Conservation (phyloP, 2,888 invertebrate species). For the Brachyptera risi region DNA sequence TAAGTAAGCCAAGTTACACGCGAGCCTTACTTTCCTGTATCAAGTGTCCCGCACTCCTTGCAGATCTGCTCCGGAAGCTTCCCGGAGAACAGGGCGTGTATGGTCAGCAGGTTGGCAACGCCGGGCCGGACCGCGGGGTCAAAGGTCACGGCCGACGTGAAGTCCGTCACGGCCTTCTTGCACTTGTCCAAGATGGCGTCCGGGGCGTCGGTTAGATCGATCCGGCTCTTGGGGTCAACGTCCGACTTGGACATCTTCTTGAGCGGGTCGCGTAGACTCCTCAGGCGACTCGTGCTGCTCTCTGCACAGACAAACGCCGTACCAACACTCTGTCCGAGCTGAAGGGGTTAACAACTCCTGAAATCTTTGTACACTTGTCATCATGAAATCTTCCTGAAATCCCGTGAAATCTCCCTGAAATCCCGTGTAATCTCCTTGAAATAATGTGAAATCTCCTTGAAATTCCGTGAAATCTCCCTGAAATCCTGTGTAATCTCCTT, state of each 20-base stretch:
- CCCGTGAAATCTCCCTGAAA: no score
- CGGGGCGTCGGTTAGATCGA: constrained; percentile 72
- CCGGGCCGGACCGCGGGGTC: constrained; percentile 77
- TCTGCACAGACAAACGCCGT: no score
- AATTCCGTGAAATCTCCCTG: no score
- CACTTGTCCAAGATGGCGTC: constrained; percentile 67
- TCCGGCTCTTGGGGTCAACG: constrained; percentile 67
- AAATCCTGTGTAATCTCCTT: no score
- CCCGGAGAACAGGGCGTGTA: constrained; percentile 73
- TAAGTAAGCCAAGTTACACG: no score
- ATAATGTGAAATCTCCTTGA: no score
- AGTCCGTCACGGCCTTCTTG: constrained; percentile 89
- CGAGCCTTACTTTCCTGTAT: constrained; percentile 65
- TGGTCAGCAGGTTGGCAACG: constrained; percentile 81
- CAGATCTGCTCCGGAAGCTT: constrained; percentile 64
- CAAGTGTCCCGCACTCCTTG: constrained; percentile 57
- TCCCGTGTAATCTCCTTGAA: no score
- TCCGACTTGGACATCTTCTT: constrained; percentile 99
- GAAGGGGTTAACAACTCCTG: no score
- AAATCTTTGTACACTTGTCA: no score
- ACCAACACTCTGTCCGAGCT: no score
- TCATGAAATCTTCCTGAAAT: no score
- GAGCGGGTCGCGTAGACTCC: constrained; percentile 77
- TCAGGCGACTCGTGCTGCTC: constrained; percentile 45
- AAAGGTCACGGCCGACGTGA: constrained; percentile 74